phyloP scores from a whole-genome alignment of 23 tunicate species.

The Trididemnum clinides region DNA sequence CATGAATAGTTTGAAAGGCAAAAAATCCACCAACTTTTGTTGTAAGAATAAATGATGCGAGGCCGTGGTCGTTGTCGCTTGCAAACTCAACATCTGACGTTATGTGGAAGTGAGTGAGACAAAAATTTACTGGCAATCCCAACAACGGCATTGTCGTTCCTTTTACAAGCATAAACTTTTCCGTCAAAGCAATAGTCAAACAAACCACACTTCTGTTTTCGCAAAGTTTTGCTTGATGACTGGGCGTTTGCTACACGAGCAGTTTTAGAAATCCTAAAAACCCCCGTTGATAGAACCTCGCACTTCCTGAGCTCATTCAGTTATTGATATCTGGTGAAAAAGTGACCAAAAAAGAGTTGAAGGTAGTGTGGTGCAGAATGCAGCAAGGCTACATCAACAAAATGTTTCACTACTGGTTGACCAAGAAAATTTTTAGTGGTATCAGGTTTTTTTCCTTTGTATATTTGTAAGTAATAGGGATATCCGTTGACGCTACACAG shows the following conservation, averaged over 20 bases:
- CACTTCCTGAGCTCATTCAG: neutral
- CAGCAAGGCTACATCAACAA: too few relatives aligned
- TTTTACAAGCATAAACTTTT: neutral
- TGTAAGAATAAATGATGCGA: too few relatives aligned
- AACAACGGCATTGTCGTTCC: neutral
- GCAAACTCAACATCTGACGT: too few relatives aligned
- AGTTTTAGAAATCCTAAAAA: neutral
- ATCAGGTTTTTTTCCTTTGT: neutral
- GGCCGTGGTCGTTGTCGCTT: too few relatives aligned
- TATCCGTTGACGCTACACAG: neutral
- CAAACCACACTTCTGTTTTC: neutral
- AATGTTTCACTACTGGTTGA: neutral
- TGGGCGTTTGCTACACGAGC: neutral
- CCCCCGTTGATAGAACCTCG: neutral
- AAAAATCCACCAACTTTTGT: too few relatives aligned
- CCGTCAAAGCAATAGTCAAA: neutral
- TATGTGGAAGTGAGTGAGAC: too few relatives aligned
- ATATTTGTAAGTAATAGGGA: too few relatives aligned
- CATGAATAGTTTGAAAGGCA: too few relatives aligned
- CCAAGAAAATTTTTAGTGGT: neutral
- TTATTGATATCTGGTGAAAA: neutral
- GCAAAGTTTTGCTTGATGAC: neutral
- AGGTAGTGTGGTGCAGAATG: too few relatives aligned
- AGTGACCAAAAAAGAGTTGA: too few relatives aligned
- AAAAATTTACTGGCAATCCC: too few relatives aligned